Evolutionary conservation across 2,888 invertebrate genomes (phyloP).

Genomic region (Formica aserva): DNA sequence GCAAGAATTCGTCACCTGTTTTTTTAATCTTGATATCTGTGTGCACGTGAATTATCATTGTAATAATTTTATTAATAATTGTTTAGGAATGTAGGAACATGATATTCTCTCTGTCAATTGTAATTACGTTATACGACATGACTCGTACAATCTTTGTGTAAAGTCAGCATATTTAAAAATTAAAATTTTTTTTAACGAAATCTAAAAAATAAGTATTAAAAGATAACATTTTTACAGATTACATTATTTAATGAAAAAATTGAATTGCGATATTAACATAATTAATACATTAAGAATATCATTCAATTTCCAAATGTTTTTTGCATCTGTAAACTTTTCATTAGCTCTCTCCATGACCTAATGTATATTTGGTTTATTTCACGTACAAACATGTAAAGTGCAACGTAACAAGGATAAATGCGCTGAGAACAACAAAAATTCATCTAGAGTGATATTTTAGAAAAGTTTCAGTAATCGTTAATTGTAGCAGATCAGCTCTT

Average conservation of each 20-base stretch:
- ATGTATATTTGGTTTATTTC: not conserved
- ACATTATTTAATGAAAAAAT: not conserved
- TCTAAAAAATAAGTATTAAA: not conserved
- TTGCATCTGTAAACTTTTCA: not conserved
- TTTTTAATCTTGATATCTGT: conserved; percentile 1
- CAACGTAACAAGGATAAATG: no score
- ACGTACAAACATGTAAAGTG: not conserved
- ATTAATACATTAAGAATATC: no score
- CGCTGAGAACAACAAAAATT: not conserved
- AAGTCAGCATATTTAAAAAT: not conserved
- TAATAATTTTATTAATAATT: conserved; percentile 9
- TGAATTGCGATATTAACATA: not conserved
- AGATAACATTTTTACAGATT: not conserved
- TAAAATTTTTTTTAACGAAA: not conserved
- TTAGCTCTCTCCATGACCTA: not conserved
- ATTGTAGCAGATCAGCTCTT: not conserved
- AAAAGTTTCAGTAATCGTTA: not conserved
- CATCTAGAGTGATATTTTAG: not conserved
- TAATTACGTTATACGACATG: not conserved
- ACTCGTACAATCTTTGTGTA: not conserved
- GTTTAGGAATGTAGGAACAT: not conserved
- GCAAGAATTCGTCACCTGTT: not conserved
- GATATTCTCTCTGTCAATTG: not conserved
- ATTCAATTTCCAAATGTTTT: not conserved
- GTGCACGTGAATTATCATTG: not conserved